Evolutionary conservation across 1,140 invertebrate genomes (phyloP).

Genomic region (Eupristina koningsbergeri): DNA sequence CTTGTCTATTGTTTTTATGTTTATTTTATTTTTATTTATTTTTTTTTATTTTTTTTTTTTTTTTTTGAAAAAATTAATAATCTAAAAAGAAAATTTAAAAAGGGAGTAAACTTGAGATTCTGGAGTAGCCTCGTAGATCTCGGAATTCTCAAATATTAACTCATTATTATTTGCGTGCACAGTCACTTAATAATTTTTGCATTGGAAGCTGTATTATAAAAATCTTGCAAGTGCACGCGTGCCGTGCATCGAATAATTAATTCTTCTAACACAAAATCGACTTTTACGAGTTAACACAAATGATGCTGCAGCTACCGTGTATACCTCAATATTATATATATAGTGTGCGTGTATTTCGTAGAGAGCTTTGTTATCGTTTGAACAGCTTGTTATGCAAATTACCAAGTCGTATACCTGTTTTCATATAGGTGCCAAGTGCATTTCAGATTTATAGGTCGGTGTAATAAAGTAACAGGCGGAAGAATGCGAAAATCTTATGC

Average conservation of each 20-base stretch:
- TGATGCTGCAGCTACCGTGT: background rate
- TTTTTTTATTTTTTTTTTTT: no score
- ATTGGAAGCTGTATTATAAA: background rate
- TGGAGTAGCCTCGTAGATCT: background rate
- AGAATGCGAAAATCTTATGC: constrained; percentile 49
- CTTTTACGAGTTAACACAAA: constrained; percentile 34
- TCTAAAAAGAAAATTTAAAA: no score
- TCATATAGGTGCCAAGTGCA: constrained; percentile 51
- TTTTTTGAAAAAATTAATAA: no score
- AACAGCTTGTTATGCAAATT: constrained; percentile 49
- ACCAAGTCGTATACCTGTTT: constrained; percentile 47
- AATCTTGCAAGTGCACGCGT: background rate
- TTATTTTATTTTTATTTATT: no score
- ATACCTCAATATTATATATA: background rate
- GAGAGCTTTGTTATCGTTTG: constrained; percentile 49
- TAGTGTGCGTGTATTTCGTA: constrained; percentile 5
- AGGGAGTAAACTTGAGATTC: no score
- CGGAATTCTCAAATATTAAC: background rate
- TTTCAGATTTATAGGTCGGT: constrained; percentile 49
- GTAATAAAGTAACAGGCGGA: constrained; percentile 48
- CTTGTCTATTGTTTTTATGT: no score
- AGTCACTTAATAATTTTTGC: background rate
- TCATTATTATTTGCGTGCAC: background rate
- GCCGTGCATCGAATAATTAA: constrained; percentile 32
- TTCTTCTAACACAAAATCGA: constrained; percentile 33